phyloP scores from a whole-genome alignment of 2,797 vertebrate genomes.

The Hyperoplus immaculatus region DNA sequence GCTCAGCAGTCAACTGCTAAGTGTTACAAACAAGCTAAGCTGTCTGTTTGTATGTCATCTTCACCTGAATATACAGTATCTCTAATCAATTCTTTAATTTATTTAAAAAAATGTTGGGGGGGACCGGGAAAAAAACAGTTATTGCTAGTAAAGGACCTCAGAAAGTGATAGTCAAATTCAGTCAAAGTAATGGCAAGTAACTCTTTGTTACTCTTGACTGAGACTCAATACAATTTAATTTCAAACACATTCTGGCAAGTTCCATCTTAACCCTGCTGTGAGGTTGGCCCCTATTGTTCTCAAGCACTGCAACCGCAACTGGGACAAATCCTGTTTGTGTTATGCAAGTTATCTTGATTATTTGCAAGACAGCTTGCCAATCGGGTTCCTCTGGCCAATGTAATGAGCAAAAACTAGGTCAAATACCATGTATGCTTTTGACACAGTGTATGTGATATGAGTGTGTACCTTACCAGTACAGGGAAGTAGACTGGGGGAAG shows the following conservation, averaged over 20 bases:
- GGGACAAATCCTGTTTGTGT: slow-evolving; percentile 1
- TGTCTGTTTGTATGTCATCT: too few species aligned
- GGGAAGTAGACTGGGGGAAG: slow-evolving; percentile 86
- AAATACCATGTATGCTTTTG: not conserved
- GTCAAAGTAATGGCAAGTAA: not conserved
- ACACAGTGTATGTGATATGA: not conserved
- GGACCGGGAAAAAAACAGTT: too few species aligned
- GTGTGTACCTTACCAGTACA: slow-evolving; percentile 86
- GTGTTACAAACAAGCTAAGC: too few species aligned
- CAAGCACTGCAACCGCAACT: not conserved
- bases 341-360: not conserved
- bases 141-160: not conserved
- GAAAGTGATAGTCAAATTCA: not conserved
- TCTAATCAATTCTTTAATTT: too few species aligned
- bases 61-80: not conserved
- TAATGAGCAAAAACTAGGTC: not conserved
- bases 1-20: too few species aligned
- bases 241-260: not conserved
- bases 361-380: not conserved
- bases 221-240: not conserved
- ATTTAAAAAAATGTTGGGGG: not conserved
- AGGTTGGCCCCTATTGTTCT: not conserved
- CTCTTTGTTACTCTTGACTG: not conserved
- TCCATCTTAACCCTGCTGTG: not conserved
- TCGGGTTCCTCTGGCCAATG: too few species aligned